These are phyloP conservation scores for Diplolepis rosae DNA, from an alignment of 2,888 invertebrate genomes.

Conservation along the genomic window DNA sequence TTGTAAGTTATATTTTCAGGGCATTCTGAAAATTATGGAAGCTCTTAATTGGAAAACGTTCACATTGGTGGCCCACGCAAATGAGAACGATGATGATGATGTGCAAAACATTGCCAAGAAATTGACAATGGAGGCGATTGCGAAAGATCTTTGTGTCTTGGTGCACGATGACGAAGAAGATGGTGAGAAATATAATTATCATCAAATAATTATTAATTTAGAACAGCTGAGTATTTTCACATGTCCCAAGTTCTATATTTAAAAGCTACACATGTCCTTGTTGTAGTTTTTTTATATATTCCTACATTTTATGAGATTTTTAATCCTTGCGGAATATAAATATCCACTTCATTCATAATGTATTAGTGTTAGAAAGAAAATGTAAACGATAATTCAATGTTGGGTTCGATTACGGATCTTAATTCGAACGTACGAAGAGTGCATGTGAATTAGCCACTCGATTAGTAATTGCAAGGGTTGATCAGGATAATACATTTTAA, in stretches of 20 bases:
- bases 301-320: constrained; percentile 23
- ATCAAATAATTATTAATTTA: neutral
- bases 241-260: neutral
- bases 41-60: constrained; percentile 69
- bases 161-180: constrained; percentile 59
- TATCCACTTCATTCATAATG: constrained; percentile 26
- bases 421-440: neutral
- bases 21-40: constrained; percentile 61
- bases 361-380: constrained; percentile 15
- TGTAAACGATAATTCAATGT: neutral
- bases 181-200: constrained; percentile 40
- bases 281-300: constrained; percentile 4
- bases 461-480: neutral
- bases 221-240: neutral
- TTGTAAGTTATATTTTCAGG: constrained; percentile 51
- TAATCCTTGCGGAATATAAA: constrained; percentile 14
- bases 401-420: constrained; percentile 7
- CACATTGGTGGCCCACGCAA: constrained; percentile 57
- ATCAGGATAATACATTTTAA: neutral
- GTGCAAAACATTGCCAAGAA: constrained; percentile 66
- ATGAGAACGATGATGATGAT: constrained; percentile 62
- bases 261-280: neutral
- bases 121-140: constrained; percentile 62
- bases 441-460: neutral
- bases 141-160: constrained; percentile 60